Conservation (phyloP, 2,888 invertebrate genomes). For the Schizotus pectinicornis region DNA sequence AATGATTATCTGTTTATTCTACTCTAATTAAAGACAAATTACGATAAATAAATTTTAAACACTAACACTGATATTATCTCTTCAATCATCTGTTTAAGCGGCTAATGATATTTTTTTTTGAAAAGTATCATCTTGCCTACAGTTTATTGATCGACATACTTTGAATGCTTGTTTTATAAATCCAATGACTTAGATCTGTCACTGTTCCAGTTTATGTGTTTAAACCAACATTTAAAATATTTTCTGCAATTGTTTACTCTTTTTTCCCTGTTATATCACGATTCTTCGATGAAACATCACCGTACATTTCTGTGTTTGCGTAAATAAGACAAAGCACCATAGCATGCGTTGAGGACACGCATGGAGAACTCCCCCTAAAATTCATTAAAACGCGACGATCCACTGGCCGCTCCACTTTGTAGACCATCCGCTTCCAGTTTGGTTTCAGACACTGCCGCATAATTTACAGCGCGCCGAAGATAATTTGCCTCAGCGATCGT, state of each 20-base stretch:
- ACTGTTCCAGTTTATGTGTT: too few species aligned
- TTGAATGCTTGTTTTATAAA: too few species aligned
- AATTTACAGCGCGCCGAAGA: constrained; percentile 2
- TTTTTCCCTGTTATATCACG: too few species aligned
- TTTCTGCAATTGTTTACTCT: too few species aligned
- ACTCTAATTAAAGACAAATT: not conserved
- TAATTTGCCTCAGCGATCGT: not conserved
- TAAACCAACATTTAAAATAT: too few species aligned
- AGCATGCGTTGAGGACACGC: constrained; percentile 35
- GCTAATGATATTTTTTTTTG: too few species aligned
- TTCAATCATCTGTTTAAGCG: not conserved
- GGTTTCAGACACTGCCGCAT: constrained; percentile 26
- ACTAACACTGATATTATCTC: not conserved
- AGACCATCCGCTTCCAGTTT: constrained; percentile 24
- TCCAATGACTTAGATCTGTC: too few species aligned
- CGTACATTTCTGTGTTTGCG: constrained; percentile 7
- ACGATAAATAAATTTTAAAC: not conserved
- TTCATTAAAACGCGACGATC: constrained; percentile 34
- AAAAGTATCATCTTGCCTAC: too few species aligned
- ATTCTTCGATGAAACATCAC: not conserved
- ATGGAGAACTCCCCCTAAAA: constrained; percentile 40
- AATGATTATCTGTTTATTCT: constrained; percentile 21
- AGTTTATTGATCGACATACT: too few species aligned
- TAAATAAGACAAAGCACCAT: constrained; percentile 1
- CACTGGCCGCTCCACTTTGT: constrained; percentile 32